Conservation (phyloP, 2,113 vertebrate species). For the Hemiscyllium ocellatum region DNA sequence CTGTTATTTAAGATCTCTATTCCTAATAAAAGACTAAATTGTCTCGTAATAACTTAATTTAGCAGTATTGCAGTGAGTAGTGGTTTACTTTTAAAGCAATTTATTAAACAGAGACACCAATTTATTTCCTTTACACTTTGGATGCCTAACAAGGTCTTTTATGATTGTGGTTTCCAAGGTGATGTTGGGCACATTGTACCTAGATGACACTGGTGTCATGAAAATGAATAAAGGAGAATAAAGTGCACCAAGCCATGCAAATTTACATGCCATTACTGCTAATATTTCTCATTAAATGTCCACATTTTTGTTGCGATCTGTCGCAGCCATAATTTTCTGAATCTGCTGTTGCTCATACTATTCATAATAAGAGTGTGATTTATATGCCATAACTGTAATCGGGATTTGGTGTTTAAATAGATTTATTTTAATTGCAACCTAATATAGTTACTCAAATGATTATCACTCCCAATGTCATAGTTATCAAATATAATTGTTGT, state of each 20-base stretch:
- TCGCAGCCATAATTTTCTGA: conserved; percentile 58
- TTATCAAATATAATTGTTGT: background rate
- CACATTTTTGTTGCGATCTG: conserved; percentile 44
- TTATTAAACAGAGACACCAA: conserved; percentile 52
- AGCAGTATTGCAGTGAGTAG: conserved; percentile 45
- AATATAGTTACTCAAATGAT: background rate
- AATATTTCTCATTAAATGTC: conserved; percentile 63
- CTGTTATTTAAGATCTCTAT: conserved; percentile 21
- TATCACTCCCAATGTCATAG: conserved; percentile 11
- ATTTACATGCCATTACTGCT: conserved; percentile 68
- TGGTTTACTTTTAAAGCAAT: conserved; percentile 48
- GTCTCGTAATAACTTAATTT: conserved; percentile 41
- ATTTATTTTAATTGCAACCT: conserved; percentile 2
- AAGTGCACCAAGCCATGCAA: conserved; percentile 52
- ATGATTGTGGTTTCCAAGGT: conserved; percentile 64
- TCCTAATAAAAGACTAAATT: conserved; percentile 42
- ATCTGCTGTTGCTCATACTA: conserved; percentile 55
- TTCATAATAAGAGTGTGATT: conserved; percentile 42
- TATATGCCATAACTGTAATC: conserved; percentile 19
- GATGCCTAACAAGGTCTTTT: conserved; percentile 47
- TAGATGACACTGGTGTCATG: conserved; percentile 53
- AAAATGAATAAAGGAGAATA: conserved; percentile 56
- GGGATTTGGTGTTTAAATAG: conserved; percentile 8
- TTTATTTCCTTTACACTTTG: conserved; percentile 52
- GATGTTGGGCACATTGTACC: conserved; percentile 53